phyloP scores from a whole-genome alignment of 2,797 vertebrate species.

The Falco cherrug region DNA sequence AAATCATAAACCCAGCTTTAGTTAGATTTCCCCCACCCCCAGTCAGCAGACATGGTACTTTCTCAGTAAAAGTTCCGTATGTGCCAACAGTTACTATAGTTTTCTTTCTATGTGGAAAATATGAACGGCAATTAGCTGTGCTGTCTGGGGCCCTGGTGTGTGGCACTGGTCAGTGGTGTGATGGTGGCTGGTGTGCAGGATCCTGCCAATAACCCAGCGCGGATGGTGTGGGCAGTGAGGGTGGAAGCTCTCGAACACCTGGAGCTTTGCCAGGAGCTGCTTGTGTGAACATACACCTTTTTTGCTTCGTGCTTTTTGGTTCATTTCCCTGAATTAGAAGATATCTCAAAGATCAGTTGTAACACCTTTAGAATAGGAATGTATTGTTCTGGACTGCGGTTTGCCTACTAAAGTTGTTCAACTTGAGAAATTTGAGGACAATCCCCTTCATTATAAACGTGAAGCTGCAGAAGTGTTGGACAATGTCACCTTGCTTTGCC shows the following conservation, averaged over 20 bases:
- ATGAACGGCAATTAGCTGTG: rapidly evolving
- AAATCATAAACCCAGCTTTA: background rate
- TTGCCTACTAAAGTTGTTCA: background rate
- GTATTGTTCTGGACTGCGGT: background rate
- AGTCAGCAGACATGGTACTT: background rate
- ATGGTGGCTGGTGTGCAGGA: no score
- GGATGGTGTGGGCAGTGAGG: background rate
- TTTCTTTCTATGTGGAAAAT: background rate
- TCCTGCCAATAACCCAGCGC: rapidly evolving
- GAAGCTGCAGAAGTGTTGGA: background rate
- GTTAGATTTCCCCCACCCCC: background rate
- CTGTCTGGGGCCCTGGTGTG: no score
- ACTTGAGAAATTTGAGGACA: background rate
- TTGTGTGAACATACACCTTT: background rate
- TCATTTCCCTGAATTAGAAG: background rate
- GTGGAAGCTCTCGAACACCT: rapidly evolving
- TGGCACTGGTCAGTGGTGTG: background rate
- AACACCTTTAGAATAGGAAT: background rate
- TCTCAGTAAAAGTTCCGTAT: background rate
- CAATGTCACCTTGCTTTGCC: background rate
- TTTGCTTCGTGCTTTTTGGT: background rate
- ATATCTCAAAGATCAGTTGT: background rate
- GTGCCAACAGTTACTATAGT: background rate
- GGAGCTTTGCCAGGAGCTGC: background rate
- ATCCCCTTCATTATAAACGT: background rate